Conservation (phyloP, 2,797 vertebrate species). For the Otolemur crassicaudatus region DNA sequence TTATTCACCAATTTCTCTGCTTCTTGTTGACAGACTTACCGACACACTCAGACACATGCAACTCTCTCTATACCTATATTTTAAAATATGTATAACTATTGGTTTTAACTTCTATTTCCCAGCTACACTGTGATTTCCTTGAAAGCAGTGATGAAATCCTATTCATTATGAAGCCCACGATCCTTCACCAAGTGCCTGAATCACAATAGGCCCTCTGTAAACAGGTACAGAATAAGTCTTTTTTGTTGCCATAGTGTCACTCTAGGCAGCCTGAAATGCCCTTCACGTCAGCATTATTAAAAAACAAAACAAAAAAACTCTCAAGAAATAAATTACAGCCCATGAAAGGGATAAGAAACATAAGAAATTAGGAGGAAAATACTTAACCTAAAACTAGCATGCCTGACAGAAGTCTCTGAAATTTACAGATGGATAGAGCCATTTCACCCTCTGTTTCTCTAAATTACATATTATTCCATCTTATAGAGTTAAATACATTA, state of each 20-base stretch:
- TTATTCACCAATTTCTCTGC: not conserved
- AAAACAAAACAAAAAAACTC: not conserved
- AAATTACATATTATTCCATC: not conserved
- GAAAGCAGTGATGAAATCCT: constrained; percentile 48
- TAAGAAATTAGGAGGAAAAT: constrained; percentile 36
- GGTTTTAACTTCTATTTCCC: constrained; percentile 44
- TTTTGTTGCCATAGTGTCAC: not conserved
- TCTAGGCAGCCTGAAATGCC: not conserved
- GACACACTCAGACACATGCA: not conserved
- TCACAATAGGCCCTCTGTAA: not conserved
- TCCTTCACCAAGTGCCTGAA: not conserved
- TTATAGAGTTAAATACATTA: constrained; percentile 35
- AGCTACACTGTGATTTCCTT: constrained; percentile 47
- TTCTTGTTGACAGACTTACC: not conserved
- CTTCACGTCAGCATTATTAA: not conserved
- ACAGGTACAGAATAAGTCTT: not conserved
- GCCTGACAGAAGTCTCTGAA: constrained; percentile 34
- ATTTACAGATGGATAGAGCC: constrained; percentile 41
- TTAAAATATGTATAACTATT: constrained; percentile 43
- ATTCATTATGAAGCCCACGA: not conserved
- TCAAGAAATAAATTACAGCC: constrained; percentile 23
- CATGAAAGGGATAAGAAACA: constrained; percentile 24
- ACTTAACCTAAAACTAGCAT: constrained; percentile 48
- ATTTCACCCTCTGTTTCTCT: not conserved
- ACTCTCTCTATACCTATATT: not conserved